These are phyloP conservation scores for Mormyrops boulengeri DNA, from an alignment of 2,797 vertebrate genomes.

Conservation along the genomic window DNA sequence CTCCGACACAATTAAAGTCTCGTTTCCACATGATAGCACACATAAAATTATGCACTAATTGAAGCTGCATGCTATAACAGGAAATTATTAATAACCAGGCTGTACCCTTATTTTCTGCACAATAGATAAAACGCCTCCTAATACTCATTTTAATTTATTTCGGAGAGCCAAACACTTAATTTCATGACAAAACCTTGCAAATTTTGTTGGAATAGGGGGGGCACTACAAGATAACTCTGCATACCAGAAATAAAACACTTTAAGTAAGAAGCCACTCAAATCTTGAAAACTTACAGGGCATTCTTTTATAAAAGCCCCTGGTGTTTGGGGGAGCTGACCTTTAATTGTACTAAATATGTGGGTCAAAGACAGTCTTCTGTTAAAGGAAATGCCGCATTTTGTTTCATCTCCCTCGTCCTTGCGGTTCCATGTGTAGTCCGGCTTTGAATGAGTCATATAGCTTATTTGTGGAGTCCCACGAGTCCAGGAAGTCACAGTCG, in stretches of 20 bases:
- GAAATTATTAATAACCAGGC: slow-evolving; percentile 38
- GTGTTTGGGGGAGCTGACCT: background rate
- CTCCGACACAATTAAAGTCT: slow-evolving; percentile 36
- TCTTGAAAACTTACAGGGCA: background rate
- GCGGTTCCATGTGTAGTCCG: slow-evolving; percentile 38
- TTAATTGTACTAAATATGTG: background rate
- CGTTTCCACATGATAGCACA: slow-evolving; percentile 39
- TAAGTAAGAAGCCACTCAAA: background rate
- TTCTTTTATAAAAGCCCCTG: background rate
- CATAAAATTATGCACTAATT: slow-evolving; percentile 38
- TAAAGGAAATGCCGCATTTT: slow-evolving; percentile 26
- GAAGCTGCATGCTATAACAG: slow-evolving; percentile 42
- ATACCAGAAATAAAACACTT: slow-evolving; percentile 17
- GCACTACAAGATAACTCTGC: background rate
- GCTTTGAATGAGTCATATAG: slow-evolving; percentile 36
- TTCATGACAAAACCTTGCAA: slow-evolving; percentile 27
- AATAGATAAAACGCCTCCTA: slow-evolving; percentile 30
- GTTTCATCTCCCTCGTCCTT: slow-evolving; percentile 33
- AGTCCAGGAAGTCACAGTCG: slow-evolving; percentile 47
- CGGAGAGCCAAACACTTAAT: slow-evolving; percentile 31
- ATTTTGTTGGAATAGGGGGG: slow-evolving; percentile 16
- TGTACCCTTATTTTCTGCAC: slow-evolving; percentile 27
- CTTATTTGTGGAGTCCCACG: slow-evolving; percentile 41
- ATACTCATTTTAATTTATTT: slow-evolving; percentile 34
- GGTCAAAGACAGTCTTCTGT: slow-evolving; percentile 18